Base-by-base conservation (phyloP, 2,888 invertebrate species). In the Bugula neritina region DNA sequence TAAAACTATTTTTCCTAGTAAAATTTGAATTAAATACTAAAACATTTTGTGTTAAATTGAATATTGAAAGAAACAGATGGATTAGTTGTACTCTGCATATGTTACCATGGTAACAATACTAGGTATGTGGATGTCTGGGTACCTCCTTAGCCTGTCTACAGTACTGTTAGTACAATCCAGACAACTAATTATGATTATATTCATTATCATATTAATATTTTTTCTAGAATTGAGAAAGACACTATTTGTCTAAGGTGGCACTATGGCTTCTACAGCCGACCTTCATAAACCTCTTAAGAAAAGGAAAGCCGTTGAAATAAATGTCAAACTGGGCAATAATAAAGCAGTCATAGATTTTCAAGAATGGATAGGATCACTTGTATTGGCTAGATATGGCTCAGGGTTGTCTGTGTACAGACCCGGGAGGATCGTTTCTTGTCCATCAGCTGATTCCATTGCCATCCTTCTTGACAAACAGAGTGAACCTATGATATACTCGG, bases 361-460 rank as follows among this genome's bases (percentile, higher is more conserved):
- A 27, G 63, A 63, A 31, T 63, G 63, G 63, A 63, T 63, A 31
- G 63, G 63, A 5, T 27, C 63, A 63, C 31, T 27, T 13, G 27
- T 63, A 25, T n/a, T 63, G n/a, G 63, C 63, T 31, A 63, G 34
- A 27, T 63, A 29, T n/a, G 31, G 63, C 34, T 63, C 63, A 10
- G 63, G 63, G 27, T 5, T 23, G n/a, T 57, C 25, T 57, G 63
- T 63, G 10, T 63, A 63, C 63, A 21, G 63, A 63, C 63, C 63
- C 13, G 63, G 63, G 13, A 63, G n/a, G 31, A 63, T 63, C 21
- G 10, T 13, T 10, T 5, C 63, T 31, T 63, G 63, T 34, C 63
- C 63, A 13, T 63, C 63, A 29, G 63, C n/a, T 17, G 63, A 31
- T 29, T 63, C 63, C 1, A 31, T 63, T 31, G 63, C 21, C 10